Percentiles rank a stretch among this genome's conserved stretches.
phyloP scores from a whole-genome alignment of 2,888 invertebrate genomes.

The Timandra comae region DNA sequence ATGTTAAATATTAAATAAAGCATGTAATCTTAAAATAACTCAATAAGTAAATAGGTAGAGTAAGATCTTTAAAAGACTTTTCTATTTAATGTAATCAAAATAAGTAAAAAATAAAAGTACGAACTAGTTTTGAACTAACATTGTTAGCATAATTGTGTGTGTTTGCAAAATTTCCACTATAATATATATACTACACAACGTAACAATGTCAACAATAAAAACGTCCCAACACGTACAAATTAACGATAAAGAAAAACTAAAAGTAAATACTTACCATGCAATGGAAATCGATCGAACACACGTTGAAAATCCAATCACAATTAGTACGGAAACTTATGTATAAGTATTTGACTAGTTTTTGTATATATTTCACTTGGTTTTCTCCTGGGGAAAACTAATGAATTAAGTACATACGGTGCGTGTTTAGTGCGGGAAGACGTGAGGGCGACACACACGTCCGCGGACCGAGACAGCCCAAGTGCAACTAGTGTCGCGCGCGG shows the following conservation, averaged over 20 bases:
- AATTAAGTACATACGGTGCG: constrained; percentile 36
- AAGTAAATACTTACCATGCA: constrained; percentile 40
- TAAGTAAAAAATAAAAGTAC: no score
- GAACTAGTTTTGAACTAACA: constrained; percentile 7
- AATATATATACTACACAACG: constrained; percentile 24
- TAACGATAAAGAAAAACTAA: constrained; percentile 28
- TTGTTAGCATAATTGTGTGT: constrained; percentile 7
- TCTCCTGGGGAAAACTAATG: constrained; percentile 62
- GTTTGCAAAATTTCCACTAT: constrained; percentile 30
- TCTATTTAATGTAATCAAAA: no score
- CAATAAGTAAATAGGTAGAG: no score
- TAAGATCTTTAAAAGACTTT: no score
- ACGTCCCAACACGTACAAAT: constrained; percentile 24
- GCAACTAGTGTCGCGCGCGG: constrained; percentile 12
- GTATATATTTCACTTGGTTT: constrained; percentile 61
- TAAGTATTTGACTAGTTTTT: constrained; percentile 15
- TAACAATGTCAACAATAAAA: constrained; percentile 53
- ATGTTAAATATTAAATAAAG: no score
- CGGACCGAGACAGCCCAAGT: constrained; percentile 7
- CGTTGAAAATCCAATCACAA: constrained; percentile 48
- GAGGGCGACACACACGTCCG: constrained; percentile 6
- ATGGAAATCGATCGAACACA: constrained; percentile 16
- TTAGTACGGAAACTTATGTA: constrained; percentile 29
- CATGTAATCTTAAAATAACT: no score
- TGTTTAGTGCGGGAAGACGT: constrained; percentile 9